Evolutionary conservation across 2,797 vertebrate genomes (phyloP).

Genomic region (Spinus olivaceus): DNA sequence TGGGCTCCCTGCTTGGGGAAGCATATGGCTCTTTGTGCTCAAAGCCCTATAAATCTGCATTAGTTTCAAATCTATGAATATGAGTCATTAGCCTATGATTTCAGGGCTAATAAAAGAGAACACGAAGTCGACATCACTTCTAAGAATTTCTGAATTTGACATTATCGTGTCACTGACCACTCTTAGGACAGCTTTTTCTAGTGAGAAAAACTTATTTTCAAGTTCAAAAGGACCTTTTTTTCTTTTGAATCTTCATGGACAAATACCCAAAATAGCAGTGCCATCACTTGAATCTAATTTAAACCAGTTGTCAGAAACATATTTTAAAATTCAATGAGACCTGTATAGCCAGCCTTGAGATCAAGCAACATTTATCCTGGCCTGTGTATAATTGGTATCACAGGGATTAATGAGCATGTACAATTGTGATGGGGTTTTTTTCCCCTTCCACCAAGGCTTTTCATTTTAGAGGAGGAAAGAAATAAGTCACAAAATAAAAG

Average conservation of each 20-base stretch:
- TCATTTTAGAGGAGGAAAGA: not conserved
- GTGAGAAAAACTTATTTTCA: not conserved
- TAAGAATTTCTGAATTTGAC: not conserved
- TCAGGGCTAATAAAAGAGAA: slow-evolving; percentile 30
- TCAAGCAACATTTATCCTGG: slow-evolving; percentile 42
- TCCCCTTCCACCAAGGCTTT: not conserved
- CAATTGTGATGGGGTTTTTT: not conserved
- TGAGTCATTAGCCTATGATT: slow-evolving; percentile 53
- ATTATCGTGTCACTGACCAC: not conserved
- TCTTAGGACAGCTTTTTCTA: not conserved
- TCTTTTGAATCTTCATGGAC: not conserved
- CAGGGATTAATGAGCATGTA: slow-evolving; percentile 3
- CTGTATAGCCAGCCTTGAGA: slow-evolving; percentile 16
- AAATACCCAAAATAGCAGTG: slow-evolving; percentile 27
- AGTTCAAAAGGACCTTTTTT: not conserved
- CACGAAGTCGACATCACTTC: not conserved
- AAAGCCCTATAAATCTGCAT: slow-evolving; percentile 63
- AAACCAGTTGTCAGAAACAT: slow-evolving; percentile 46
- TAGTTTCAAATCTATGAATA: slow-evolving; percentile 61
- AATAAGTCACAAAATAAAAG: slow-evolving; percentile 2
- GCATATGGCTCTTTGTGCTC: slow-evolving; percentile 47
- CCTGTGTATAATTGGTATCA: slow-evolving; percentile 29
- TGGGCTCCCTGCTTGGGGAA: not conserved
- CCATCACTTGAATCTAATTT: slow-evolving; percentile 38
- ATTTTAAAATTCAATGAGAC: slow-evolving; percentile 44